phyloP scores from a whole-genome alignment of 2,888 invertebrate genomes.

The Rugalucina vietnamica region DNA sequence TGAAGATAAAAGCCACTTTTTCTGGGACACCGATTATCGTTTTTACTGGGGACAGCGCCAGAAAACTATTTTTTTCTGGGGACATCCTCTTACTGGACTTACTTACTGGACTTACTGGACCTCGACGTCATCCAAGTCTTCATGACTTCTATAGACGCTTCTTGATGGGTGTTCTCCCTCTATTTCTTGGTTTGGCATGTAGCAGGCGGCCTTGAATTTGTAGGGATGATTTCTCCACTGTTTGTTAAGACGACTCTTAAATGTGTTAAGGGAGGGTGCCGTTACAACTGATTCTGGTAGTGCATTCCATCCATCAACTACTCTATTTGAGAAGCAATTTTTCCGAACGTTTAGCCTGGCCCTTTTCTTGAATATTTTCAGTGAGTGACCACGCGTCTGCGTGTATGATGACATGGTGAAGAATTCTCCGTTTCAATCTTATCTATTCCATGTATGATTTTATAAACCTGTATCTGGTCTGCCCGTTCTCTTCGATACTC shows the following conservation, averaged over 20 bases:
- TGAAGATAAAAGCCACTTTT: too few relatives aligned
- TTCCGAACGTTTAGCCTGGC: not conserved
- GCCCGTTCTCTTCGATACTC: slow-evolving; percentile 17
- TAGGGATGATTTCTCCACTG: too few relatives aligned
- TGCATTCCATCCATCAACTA: slow-evolving; percentile 4
- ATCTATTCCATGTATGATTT: slow-evolving; percentile 4
- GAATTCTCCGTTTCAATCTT: not conserved
- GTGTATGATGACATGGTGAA: not conserved
- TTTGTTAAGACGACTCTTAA: not conserved
- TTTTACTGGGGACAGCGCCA: too few relatives aligned
- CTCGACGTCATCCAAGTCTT: too few relatives aligned
- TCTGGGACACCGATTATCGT: too few relatives aligned
- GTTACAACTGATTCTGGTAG: not conserved
- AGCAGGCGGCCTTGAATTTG: too few relatives aligned
- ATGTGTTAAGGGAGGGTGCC: not conserved
- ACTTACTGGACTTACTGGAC: too few relatives aligned
- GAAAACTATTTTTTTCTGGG: too few relatives aligned
- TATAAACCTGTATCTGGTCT: slow-evolving; percentile 16
- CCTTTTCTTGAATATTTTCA: not conserved
- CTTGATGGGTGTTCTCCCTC: too few relatives aligned
- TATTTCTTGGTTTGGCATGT: too few relatives aligned
- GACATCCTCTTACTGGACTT: too few relatives aligned
- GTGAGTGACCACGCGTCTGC: not conserved
- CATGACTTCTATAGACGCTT: too few relatives aligned
- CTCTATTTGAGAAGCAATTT: slow-evolving; percentile 1